Percentiles rank a stretch among this genome's conserved stretches.
Conservation (phyloP, 2,888 invertebrate genomes). For the Chesias legatella region DNA sequence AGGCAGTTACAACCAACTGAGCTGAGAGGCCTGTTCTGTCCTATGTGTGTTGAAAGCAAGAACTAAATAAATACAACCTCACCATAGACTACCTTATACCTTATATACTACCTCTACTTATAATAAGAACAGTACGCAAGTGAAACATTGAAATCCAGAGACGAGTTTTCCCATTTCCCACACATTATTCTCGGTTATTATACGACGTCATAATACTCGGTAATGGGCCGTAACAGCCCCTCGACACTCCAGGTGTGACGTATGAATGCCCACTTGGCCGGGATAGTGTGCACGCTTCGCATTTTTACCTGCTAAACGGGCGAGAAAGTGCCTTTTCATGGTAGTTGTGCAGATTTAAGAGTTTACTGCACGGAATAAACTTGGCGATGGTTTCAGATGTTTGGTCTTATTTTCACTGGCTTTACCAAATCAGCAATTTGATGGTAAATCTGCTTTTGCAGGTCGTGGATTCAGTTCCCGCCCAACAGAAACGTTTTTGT, state of each 20-base stretch:
- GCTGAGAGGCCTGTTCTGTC: too few species aligned
- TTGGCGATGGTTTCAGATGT: not conserved
- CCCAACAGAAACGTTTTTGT: too few species aligned
- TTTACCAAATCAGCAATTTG: too few species aligned
- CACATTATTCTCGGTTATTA: slow-evolving; percentile 49
- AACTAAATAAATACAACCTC: too few species aligned
- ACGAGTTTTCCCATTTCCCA: slow-evolving; percentile 32
- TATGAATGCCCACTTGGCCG: slow-evolving; percentile 47
- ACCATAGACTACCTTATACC: too few species aligned
- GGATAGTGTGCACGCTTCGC: slow-evolving; percentile 37
- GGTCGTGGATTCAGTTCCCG: too few species aligned
- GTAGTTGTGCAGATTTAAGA: slow-evolving; percentile 1
- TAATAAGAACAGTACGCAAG: slow-evolving; percentile 8
- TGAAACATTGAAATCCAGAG: slow-evolving; percentile 17
- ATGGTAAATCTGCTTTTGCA: too few species aligned
- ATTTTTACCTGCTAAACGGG: slow-evolving; percentile 17
- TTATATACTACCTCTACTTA: too few species aligned
- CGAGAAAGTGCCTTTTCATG: slow-evolving; percentile 10
- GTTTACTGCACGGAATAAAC: not conserved
- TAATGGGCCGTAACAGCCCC: slow-evolving; percentile 49
- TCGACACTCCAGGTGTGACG: slow-evolving; percentile 44
- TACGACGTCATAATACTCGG: slow-evolving; percentile 38
- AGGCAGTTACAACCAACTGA: too few species aligned
- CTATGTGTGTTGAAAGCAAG: too few species aligned
- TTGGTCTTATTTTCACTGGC: not conserved